Evolutionary conservation across 2,888 invertebrate species (phyloP), one percentile per base, ranked within the genome.

Genomic region (Pyrrhia umbra): DNA sequence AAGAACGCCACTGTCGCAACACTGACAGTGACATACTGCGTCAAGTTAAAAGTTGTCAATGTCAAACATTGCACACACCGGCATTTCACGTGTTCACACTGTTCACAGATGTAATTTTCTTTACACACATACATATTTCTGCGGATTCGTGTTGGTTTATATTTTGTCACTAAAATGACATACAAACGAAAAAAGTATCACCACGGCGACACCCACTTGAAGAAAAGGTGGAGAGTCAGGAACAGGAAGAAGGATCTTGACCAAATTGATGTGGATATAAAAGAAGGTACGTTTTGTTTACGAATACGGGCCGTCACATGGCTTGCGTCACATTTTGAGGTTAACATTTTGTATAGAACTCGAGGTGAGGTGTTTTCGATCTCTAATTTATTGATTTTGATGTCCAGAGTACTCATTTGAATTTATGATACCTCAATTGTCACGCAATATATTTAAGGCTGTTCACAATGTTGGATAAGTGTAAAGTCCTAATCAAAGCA

Each of bases 141-240:
- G 16, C n/a, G 42, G 16, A n/a, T 16, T 16, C 13, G 15, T 30
- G 13, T 49, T 51, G 15, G 6, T 34, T 13, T n/a, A 34, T 65
- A 56, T 46, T 61, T 62, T 50, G 42, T 16, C 20, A 58, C 59
- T 63, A 86, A 69, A 77, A 97, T 97, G 97, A 95, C 96, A 85
- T 96, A 97, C 80, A 97, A 96, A 89, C 96, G 97, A 58, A 97
- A 96, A 88, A 98, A 97, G 89, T 97, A 97, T 88, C 98, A 98
- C 85, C 95, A 95, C 69, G 97, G 97, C 64, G 97, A 97, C 90
- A 97, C 97, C 65, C 97, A 97, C 92, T 93, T 98, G 76, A 97
- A 97, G 88, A 97, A 96, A 83, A 95, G 96, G 58, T 97, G 97
- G 96, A 95, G 97, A 84, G 96, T 97, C 13, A 96, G 97, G 81